These are phyloP conservation scores for Leucania comma DNA, from an alignment of 2,888 invertebrate genomes.

Conservation along the genomic window DNA sequence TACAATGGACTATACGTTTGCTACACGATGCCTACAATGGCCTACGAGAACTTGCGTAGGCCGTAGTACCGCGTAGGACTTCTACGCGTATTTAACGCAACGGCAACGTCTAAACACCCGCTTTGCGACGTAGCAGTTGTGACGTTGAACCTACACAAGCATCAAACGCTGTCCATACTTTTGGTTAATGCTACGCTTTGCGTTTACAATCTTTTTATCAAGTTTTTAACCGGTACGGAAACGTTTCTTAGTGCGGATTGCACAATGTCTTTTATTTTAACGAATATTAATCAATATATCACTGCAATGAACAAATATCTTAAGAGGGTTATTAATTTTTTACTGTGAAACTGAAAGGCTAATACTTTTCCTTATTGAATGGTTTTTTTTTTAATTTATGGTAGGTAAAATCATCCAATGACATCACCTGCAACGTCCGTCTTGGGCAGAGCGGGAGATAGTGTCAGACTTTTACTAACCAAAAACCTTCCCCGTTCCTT, in stretches of 20 bases:
- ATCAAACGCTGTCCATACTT: background rate
- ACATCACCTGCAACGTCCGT: no score
- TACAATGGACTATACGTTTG: background rate
- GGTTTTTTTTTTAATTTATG: no score
- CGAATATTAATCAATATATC: constrained; percentile 53
- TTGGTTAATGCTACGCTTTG: background rate
- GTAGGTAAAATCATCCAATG: no score
- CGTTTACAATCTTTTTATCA: background rate
- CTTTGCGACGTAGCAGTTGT: constrained; percentile 1
- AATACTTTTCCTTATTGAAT: no score
- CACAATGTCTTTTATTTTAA: constrained; percentile 18
- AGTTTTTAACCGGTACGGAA: background rate
- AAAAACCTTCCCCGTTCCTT: no score
- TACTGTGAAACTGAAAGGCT: no score
- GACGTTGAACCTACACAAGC: constrained; percentile 3
- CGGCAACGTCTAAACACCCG: background rate
- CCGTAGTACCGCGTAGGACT: constrained; percentile 6
- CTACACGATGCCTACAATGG: constrained; percentile 5
- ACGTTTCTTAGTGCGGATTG: background rate
- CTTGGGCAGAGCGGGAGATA: no score
- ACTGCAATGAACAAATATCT: constrained; percentile 33
- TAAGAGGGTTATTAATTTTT: background rate
- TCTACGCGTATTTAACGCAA: constrained; percentile 20
- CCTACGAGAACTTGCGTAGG: constrained; percentile 6
- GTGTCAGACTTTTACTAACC: no score